Conservation (phyloP, 2,797 vertebrate species). For the Smutsia temminckii region DNA sequence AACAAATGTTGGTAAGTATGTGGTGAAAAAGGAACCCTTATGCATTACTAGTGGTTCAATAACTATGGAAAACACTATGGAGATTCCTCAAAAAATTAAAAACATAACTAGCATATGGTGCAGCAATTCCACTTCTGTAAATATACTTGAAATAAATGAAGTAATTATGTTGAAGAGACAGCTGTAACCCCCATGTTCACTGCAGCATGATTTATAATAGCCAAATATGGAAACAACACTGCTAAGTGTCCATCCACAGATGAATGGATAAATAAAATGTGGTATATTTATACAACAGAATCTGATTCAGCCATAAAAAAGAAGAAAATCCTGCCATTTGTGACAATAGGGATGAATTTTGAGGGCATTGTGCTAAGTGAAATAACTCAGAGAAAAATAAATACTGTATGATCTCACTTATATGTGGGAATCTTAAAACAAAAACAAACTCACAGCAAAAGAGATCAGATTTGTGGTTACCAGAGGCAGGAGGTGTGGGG, state of each 20-base stretch:
- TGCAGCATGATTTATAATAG: neutral
- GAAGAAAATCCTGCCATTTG: neutral
- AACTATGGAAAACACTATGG: neutral
- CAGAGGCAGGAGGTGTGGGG: neutral
- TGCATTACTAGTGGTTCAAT: neutral
- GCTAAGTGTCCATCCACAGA: neutral
- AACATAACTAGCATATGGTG: neutral
- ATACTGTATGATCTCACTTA: neutral
- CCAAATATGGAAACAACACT: neutral
- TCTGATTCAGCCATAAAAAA: neutral
- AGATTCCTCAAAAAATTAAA: neutral
- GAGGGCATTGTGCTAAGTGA: neutral
- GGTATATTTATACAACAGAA: neutral
- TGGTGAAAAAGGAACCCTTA: neutral
- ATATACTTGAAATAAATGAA: neutral
- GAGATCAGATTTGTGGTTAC: neutral
- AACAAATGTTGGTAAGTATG: neutral
- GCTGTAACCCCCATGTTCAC: neutral
- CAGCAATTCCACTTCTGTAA: neutral
- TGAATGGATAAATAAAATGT: neutral
- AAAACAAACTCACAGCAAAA: neutral
- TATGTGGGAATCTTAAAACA: neutral
- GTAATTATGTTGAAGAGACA: neutral
- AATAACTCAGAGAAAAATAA: neutral
- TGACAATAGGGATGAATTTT: neutral